Evolutionary conservation across 2,113 vertebrate species (phyloP), one percentile per base, ranked within the genome.

Genomic region (Cranoglanis bouderius): DNA sequence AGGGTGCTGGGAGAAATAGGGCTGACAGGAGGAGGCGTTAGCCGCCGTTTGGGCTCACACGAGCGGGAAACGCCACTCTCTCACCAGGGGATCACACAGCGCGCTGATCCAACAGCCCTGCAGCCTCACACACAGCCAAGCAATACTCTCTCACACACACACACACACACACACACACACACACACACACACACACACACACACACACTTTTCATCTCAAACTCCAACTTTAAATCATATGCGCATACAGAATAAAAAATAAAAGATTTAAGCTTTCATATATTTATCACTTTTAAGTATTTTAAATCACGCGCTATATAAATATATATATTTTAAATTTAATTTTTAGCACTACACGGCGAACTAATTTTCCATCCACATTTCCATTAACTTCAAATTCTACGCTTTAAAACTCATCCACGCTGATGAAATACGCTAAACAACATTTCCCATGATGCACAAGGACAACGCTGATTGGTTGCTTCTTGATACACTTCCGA

Each of bases 41-140:
- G 92, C 95, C 96, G 96, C 95, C 95, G 90, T 96, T 96, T 94
- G 92, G 91, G 89, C 87, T 85, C 93, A 92, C 92, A 92, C 84
- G 91, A 95, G 96, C 96, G 95, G 96, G 95, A 96, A 96, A 95
- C 82, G 86, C 90, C 82, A 85, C 87, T 90, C 89, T 74, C 87
- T 90, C 85, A 89, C 91, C 81, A 93, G 77, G 90, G 85, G 84
- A 85, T 88, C 90, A 21, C 49, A 63, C 90, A 18, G 78, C 5
- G 78, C 24, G 81, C 86, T 46, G 51, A 51, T 85, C 88, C 59
- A 77, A 85, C 40, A 55, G 24, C 61, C 63, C 35, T 77, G 85
- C 85, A 77, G 85, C 72, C 55, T 21, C 49, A 43, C 26, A 84
- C 57, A 77, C 70, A 19, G 51, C 51, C 51, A 13, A 53, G 51